A percentile compares a stretch with the other conserved stretches of the same genome.
Evolutionary conservation across 2,888 invertebrate species (phyloP).

Genomic region (Priocnemis perturbator): DNA sequence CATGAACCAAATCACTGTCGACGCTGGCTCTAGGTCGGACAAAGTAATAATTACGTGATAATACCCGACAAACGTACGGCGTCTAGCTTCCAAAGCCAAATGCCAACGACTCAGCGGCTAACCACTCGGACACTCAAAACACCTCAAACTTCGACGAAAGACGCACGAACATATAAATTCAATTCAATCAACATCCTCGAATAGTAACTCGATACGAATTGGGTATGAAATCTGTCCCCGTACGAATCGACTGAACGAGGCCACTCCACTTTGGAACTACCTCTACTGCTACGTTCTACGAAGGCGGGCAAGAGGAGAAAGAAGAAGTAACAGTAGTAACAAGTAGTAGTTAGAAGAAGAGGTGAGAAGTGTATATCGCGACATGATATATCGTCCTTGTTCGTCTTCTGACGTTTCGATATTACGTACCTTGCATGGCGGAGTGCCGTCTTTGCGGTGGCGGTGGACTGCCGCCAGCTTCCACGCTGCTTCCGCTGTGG

Average conservation of each 20-base stretch:
- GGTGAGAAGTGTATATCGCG: slow-evolving; percentile 8
- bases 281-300: slow-evolving; percentile 50
- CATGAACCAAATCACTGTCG: too few species aligned
- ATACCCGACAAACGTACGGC: too few species aligned
- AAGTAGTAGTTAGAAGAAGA: slow-evolving; percentile 5
- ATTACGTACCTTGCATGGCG: slow-evolving; percentile 76
- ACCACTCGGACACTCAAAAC: too few species aligned
- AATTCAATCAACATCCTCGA: background rate
- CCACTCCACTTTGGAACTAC: slow-evolving; percentile 33
- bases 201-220: background rate
- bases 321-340: slow-evolving; percentile 36
- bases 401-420: slow-evolving; percentile 18
- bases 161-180: background rate
- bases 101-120: too few species aligned
- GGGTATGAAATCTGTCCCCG: background rate
- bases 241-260: background rate
- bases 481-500: slow-evolving; percentile 79
- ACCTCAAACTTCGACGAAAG: background rate
- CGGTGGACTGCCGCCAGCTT: slow-evolving; percentile 77
- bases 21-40: too few species aligned
- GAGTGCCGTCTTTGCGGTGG: slow-evolving; percentile 77
- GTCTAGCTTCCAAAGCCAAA: too few species aligned
- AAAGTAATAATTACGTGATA: too few species aligned
- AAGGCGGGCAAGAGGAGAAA: slow-evolving; percentile 37
- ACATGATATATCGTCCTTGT: background rate